These are phyloP conservation scores for Calephelis nemesis DNA, from an alignment of 1,140 invertebrate genomes.

Conservation along the genomic window DNA sequence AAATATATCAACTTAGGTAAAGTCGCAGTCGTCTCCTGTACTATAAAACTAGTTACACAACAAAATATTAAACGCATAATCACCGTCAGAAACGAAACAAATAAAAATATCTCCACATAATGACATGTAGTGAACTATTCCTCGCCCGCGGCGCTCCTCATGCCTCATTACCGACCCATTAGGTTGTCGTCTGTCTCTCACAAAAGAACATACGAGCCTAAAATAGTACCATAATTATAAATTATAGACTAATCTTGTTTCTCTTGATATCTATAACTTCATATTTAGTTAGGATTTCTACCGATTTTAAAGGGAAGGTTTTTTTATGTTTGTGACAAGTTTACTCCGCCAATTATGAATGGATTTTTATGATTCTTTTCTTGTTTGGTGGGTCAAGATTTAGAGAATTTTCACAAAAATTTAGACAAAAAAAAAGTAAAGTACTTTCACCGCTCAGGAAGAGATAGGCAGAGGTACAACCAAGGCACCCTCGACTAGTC, in stretches of 20 bases:
- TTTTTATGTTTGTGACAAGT: too few relatives aligned
- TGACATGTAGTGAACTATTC: constrained; percentile 12
- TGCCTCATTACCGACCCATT: constrained; percentile 10
- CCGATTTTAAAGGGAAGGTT: too few relatives aligned
- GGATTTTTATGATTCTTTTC: too few relatives aligned
- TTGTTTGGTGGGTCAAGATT: too few relatives aligned
- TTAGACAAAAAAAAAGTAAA: too few relatives aligned
- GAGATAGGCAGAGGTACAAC: too few relatives aligned
- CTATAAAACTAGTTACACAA: background rate
- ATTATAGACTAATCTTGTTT: constrained; percentile 6
- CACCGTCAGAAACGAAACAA: constrained; percentile 1
- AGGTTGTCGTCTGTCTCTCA: constrained; percentile 9
- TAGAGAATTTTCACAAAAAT: too few relatives aligned
- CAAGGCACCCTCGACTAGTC: too few relatives aligned
- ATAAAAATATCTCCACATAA: constrained; percentile 12
- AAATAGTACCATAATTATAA: constrained; percentile 12
- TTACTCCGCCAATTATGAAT: too few relatives aligned
- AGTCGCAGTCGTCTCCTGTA: too few relatives aligned
- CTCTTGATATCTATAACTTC: background rate
- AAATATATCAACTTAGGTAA: too few relatives aligned
- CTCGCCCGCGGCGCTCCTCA: constrained; percentile 8
- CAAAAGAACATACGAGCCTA: constrained; percentile 8
- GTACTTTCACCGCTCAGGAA: too few relatives aligned
- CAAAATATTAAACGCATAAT: constrained; percentile 7
- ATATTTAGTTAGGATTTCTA: background rate